Evolutionary conservation across 2,888 invertebrate species (phyloP), one percentile per base, ranked within the genome.

Genomic region (Beris chalybata): DNA sequence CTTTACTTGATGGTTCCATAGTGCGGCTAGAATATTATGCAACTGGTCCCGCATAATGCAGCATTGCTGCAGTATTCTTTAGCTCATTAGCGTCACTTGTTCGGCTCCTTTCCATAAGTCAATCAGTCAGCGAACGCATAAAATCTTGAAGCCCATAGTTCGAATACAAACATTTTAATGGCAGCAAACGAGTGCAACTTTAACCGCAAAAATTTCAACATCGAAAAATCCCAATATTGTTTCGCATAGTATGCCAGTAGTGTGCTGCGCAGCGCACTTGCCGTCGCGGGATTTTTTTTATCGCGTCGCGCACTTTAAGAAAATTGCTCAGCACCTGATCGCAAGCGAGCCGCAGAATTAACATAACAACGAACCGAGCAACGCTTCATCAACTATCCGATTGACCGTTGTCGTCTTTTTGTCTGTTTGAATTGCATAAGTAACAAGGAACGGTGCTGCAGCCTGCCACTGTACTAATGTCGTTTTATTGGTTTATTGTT

Each of bases 401-500:
- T 48, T 59, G 58, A 59, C 48, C 58, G n/a, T 47, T 57, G 57
- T 9, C 48, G n/a, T 47, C 48, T 48, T 47, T 59, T 48, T 59
- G 47, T 59, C 48, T 59, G 47, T 59, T 48, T 59, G 29, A 48
- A 30, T 59, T 61, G 61, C 61, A 61, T 52, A 43, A 58, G 12
- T 38, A 30, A 12, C 38, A 32, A 43, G 52, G 32, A 61, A 61
- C 43, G 38, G 38, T 43, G 52, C 48, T 38, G 52, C 22, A 22
- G 11, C 32, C n/a, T 22, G 15, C 52, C 5, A 38, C 52, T 12
- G 38, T 12, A 6, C 12, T 31, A n/a, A 48, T 50, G 52, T 15
- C 38, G 11, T 56, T 56, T 65, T 65, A 65, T 65, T 56, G 55
- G 56, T 64, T 65, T 65, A 65, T 65, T 48, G 50, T 65, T 65